Conservation (phyloP, 2,888 invertebrate species). For the Eugnorisma glareosa region DNA sequence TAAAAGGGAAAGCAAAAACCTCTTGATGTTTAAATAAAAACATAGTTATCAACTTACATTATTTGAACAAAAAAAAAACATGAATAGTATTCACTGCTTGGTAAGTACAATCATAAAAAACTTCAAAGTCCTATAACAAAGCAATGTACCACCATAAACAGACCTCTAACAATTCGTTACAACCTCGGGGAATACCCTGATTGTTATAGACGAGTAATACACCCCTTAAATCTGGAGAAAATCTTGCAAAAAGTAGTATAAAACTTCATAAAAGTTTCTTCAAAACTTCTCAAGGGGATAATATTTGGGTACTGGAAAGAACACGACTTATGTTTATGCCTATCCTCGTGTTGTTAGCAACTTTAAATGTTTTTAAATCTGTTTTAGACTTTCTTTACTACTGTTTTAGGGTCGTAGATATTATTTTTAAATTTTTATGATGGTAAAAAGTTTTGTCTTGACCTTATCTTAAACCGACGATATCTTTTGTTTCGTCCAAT, state of each 20-base stretch:
- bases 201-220: conserved; percentile 22
- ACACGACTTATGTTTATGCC: conserved; percentile 1
- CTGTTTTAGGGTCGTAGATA: neutral
- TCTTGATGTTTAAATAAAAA: neutral
- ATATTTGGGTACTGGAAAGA: conserved; percentile 12
- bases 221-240: conserved; percentile 10
- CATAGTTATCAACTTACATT: neutral
- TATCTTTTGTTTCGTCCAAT: neutral
- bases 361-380: conserved; percentile 6
- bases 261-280: conserved; percentile 25
- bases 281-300: conserved; percentile 10
- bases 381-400: conserved; percentile 2
- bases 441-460: neutral
- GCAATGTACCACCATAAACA: conserved; percentile 9
- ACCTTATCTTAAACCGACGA: neutral
- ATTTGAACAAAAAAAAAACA: neutral
- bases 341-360: neutral
- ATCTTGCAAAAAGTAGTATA: conserved; percentile 12
- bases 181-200: conserved; percentile 19
- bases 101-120: neutral
- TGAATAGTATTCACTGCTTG: neutral
- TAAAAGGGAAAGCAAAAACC: neutral
- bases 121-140: neutral
- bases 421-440: neutral
- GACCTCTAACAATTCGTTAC: neutral